Evolutionary conservation across 64 coral and sea anemone genomes (phyloP), one percentile per base, ranked within the genome.

Genomic region (Stichodactyla mertensii): DNA sequence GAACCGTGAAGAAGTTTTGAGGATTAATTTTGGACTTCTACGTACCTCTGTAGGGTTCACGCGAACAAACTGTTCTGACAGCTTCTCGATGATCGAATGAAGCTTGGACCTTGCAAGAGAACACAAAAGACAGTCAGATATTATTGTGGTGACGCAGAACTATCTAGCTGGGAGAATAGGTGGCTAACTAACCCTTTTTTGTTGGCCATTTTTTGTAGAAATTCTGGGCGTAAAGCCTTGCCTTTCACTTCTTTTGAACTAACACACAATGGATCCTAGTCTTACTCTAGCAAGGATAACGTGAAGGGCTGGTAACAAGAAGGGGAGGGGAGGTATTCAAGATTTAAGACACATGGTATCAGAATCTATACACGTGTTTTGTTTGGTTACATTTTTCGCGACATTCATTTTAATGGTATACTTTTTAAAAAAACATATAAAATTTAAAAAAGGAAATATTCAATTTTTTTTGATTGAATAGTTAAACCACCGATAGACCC

Each of bases 81-180:
- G 54, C 22, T 85, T 85, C 27, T 85, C 83, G 83, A 85, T 85
- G 55, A 85, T 85, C 56, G 83, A 85, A 23, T 85, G 83, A 59
- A 85, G 57, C 60, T 85, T 85, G 16, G 5, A 64, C 55, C 83
- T 85, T 45, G 7, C 6, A 55, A 82, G 59, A 58, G 16, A 57
- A 19, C 1, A 55, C 0, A 6, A 81, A 81, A 81, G 8, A 81
- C 20, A 22, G 22, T 64, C 62, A 74, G 6, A 71, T 26, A 11
- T n/a, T 4, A 74, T 11, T 31, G 9, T 14, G 7, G 8, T 11
- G n/a, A 31, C 24, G 22, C 27, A 74, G 7, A 12, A 13, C 24
- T 31, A 31, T 27, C 7, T 31, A 31, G 10, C 1, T 74, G 69
- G n/a, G 24, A 74, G 7, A n/a, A 27, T 11, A 26, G 7, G 24